These are phyloP conservation scores for Cerastis rubricosa DNA, from an alignment of 2,888 invertebrate species.

Conservation along the genomic window DNA sequence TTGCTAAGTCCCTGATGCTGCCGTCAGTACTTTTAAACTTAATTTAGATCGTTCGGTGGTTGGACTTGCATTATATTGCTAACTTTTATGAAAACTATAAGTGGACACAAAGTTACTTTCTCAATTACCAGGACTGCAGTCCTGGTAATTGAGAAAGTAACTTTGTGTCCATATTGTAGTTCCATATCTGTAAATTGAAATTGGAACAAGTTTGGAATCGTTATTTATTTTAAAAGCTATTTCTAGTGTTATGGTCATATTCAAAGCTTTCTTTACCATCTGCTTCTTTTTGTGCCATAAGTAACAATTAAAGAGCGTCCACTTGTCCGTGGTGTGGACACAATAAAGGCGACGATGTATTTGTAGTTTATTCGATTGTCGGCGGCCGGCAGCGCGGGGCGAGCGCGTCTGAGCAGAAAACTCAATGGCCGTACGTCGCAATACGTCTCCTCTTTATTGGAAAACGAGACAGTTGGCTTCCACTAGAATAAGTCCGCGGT, in stretches of 20 bases:
- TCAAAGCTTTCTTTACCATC: neutral
- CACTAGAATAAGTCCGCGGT: constrained; percentile 81
- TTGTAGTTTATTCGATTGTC: constrained; percentile 75
- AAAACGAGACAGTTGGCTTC: constrained; percentile 87
- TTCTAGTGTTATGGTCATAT: constrained; percentile 12
- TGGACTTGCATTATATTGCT: constrained; percentile 59
- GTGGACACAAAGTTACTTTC: constrained; percentile 44
- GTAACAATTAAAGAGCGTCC: constrained; percentile 50
- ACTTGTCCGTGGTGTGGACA: constrained; percentile 30
- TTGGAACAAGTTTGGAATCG: constrained; percentile 15
- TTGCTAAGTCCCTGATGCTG: constrained; percentile 64
- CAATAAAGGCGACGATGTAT: constrained; percentile 60
- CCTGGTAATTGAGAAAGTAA: too few relatives aligned
- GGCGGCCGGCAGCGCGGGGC: constrained; percentile 68
- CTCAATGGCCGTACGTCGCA: constrained; percentile 85
- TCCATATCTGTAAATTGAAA: constrained; percentile 34
- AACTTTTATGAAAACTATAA: constrained; percentile 71
- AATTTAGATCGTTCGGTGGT: constrained; percentile 74
- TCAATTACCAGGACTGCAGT: constrained; percentile 54
- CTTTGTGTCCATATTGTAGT: too few relatives aligned
- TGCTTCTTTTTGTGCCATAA: neutral
- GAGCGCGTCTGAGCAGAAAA: constrained; percentile 85
- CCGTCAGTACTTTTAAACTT: constrained; percentile 72
- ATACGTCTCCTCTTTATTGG: constrained; percentile 88
- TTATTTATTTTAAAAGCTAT: too few relatives aligned